phyloP scores from a whole-genome alignment of 2,888 invertebrate species.

The Aelia acuminata region DNA sequence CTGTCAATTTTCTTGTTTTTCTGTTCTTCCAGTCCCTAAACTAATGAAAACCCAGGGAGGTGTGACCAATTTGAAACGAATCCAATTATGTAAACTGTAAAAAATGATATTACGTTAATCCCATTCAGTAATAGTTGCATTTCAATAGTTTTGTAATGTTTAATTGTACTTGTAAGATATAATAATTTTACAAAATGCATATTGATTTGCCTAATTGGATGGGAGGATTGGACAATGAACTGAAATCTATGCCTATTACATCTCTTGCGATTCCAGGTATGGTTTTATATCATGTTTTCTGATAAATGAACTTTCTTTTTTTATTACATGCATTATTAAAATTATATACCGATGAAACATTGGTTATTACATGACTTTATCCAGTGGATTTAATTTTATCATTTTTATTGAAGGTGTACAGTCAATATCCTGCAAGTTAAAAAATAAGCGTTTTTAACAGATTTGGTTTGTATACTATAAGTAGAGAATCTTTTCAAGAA shows the following conservation, averaged over 20 bases:
- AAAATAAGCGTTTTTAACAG: no score
- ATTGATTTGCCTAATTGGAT: constrained; percentile 79
- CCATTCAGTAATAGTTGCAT: background rate
- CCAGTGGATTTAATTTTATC: no score
- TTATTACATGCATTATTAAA: constrained; percentile 1
- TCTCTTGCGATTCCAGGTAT: constrained; percentile 84
- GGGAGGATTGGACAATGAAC: constrained; percentile 75
- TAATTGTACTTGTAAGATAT: background rate
- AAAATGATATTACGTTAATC: background rate
- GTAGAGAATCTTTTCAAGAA: no score
- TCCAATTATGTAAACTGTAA: background rate
- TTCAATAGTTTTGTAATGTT: background rate
- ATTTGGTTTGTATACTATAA: no score
- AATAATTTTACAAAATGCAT: constrained; percentile 38
- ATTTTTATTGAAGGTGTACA: no score
- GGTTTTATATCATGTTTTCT: constrained; percentile 27
- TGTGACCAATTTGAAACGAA: background rate
- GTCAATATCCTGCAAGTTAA: no score
- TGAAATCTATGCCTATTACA: constrained; percentile 77
- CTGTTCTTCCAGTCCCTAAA: background rate
- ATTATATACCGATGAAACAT: no score
- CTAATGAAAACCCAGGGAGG: background rate
- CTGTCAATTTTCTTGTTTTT: background rate
- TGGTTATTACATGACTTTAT: no score
- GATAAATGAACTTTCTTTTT: constrained; percentile 56